phyloP scores from a whole-genome alignment of 2,113 vertebrate species.

The Ptychochromis oligacanthus region DNA sequence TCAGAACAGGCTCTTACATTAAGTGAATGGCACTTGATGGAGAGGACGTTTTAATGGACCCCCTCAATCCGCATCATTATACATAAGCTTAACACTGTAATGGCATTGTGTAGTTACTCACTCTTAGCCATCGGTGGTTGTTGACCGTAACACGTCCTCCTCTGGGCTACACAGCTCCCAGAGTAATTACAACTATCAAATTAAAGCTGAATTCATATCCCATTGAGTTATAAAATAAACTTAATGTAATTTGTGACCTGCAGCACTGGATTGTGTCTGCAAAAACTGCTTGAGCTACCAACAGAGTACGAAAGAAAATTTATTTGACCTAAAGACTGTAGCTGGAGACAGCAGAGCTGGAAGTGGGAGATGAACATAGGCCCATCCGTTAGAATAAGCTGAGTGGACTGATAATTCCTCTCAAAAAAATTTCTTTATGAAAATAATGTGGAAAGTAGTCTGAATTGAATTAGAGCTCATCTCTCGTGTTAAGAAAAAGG shows the following conservation, averaged over 20 bases:
- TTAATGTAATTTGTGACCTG: conserved; percentile 34
- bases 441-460: conserved; percentile 53
- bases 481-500: conserved; percentile 26
- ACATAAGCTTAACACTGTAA: conserved; percentile 40
- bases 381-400: conserved; percentile 47
- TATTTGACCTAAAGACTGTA: conserved; percentile 54
- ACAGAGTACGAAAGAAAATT: conserved; percentile 39
- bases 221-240: conserved; percentile 12
- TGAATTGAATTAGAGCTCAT: conserved; percentile 53
- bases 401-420: conserved; percentile 42
- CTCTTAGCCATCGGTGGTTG: conserved; percentile 23
- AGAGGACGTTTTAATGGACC: conserved; percentile 69
- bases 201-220: conserved; percentile 28
- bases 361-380: background rate
- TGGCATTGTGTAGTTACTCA: conserved; percentile 42
- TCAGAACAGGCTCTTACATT: conserved; percentile 60
- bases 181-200: conserved; percentile 34
- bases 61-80: conserved; percentile 55
- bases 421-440: conserved; percentile 28
- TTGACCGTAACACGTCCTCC: conserved; percentile 45
- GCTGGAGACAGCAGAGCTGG: conserved; percentile 33
- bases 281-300: conserved; percentile 15
- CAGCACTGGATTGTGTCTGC: background rate
- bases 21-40: conserved; percentile 69
- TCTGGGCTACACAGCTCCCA: conserved; percentile 9